A percentile compares a stretch with the other conserved stretches of the same genome.
Evolutionary conservation across 2,113 vertebrate species (phyloP).

Genomic region (Mirounga angustirostris): DNA sequence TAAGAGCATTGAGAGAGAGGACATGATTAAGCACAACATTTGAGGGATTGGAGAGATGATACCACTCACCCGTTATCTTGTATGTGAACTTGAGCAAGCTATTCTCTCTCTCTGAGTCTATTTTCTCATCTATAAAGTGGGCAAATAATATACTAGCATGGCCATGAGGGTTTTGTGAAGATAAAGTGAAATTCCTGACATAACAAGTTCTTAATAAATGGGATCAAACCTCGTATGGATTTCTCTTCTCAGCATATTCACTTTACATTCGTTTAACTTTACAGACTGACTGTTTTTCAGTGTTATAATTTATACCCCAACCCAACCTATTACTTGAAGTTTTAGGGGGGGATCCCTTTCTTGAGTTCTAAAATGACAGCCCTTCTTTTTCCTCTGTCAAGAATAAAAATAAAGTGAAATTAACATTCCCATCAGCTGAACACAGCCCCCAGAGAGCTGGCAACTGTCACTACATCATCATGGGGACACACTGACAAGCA

Average conservation of each 20-base stretch:
- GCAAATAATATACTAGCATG: background rate
- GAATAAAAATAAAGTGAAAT: conserved; percentile 71
- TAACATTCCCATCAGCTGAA: conserved; percentile 68
- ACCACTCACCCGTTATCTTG: background rate
- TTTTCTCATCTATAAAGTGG: background rate
- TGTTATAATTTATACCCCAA: background rate
- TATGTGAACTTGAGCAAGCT: background rate
- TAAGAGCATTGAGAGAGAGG: accelerated
- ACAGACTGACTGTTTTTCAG: background rate
- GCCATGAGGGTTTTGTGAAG: background rate
- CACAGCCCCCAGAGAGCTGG: conserved; percentile 60
- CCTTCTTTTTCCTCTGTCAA: conserved; percentile 51
- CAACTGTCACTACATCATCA: conserved; percentile 53
- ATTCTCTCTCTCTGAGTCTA: background rate
- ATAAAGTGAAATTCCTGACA: background rate
- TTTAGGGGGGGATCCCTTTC: background rate
- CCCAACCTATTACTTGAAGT: background rate
- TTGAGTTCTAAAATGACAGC: conserved; percentile 62
- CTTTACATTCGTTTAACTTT: background rate
- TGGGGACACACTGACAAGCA: background rate
- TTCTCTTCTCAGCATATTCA: background rate
- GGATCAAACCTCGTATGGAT: background rate
- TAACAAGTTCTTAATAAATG: background rate
- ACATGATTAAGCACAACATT: background rate
- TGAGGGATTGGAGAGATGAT: background rate